Evolutionary conservation across 2,888 invertebrate species (phyloP).

Genomic region (Andricus quercusramuli): DNA sequence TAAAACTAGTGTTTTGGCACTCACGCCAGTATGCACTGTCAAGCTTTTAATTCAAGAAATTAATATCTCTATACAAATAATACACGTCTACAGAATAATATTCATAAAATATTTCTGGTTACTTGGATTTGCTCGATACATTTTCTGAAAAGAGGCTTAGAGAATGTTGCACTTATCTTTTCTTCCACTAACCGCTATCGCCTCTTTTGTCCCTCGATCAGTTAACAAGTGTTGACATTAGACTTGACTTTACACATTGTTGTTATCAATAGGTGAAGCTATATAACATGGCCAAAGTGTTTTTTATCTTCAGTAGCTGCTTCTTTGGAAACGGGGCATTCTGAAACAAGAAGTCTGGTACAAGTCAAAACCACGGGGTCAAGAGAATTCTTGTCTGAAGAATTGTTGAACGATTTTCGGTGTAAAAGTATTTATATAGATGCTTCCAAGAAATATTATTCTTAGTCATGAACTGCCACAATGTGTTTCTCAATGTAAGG

Average conservation of each 20-base stretch:
- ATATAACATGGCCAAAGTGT: constrained; percentile 23
- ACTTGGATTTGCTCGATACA: not conserved
- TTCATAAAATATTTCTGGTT: not conserved
- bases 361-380: not conserved
- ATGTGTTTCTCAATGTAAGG: not conserved
- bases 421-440: constrained; percentile 2
- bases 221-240: constrained; percentile 27
- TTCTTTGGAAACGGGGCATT: constrained; percentile 14
- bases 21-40: too few relatives aligned
- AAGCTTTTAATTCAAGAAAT: not conserved
- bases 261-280: constrained; percentile 11
- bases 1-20: too few relatives aligned
- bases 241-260: constrained; percentile 22
- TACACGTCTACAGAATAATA: not conserved
- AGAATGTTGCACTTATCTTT: constrained; percentile 18
- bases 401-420: constrained; percentile 4
- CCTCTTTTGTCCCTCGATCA: constrained; percentile 28
- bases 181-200: constrained; percentile 17
- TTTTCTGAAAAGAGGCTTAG: constrained; percentile 1
- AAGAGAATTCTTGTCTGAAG: constrained; percentile 22
- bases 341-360: constrained; percentile 19
- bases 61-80: not conserved
- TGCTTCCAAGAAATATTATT: not conserved
- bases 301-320: constrained; percentile 19
- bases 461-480: not conserved